These are phyloP conservation scores for Helleia helle DNA, from an alignment of 2,888 invertebrate genomes.

Conservation along the genomic window DNA sequence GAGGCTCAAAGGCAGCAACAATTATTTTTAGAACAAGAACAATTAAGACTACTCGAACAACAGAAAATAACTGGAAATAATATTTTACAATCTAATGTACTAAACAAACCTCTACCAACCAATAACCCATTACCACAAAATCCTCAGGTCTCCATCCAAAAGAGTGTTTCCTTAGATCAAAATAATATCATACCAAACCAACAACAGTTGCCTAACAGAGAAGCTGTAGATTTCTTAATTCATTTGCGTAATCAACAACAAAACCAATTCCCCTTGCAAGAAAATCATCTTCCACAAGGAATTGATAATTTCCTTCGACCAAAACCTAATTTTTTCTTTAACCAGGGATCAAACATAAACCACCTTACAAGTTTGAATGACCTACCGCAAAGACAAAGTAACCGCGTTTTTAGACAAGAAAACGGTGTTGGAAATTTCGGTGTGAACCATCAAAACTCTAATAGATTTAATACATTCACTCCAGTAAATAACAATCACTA, in stretches of 20 bases:
- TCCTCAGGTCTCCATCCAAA: constrained; percentile 61
- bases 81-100: constrained; percentile 39
- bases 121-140: constrained; percentile 35
- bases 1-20: constrained; percentile 53
- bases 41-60: constrained; percentile 41
- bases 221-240: constrained; percentile 69
- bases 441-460: constrained; percentile 55
- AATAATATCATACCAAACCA: constrained; percentile 52
- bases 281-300: constrained; percentile 63
- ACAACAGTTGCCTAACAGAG: constrained; percentile 73
- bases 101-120: constrained; percentile 36
- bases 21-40: constrained; percentile 34
- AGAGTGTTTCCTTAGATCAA: constrained; percentile 54
- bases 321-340: constrained; percentile 35
- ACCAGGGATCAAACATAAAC: constrained; percentile 46
- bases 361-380: constrained; percentile 39
- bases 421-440: constrained; percentile 78
- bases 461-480: constrained; percentile 49
- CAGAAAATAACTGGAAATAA: constrained; percentile 45
- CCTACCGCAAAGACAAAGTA: constrained; percentile 47
- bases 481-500: constrained; percentile 40
- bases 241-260: constrained; percentile 58
- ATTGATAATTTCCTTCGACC: constrained; percentile 55
- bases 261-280: constrained; percentile 60
- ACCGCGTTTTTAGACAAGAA: constrained; percentile 72